Conservation (phyloP, 2,797 vertebrate genomes). For the Myotis daubentonii region DNA sequence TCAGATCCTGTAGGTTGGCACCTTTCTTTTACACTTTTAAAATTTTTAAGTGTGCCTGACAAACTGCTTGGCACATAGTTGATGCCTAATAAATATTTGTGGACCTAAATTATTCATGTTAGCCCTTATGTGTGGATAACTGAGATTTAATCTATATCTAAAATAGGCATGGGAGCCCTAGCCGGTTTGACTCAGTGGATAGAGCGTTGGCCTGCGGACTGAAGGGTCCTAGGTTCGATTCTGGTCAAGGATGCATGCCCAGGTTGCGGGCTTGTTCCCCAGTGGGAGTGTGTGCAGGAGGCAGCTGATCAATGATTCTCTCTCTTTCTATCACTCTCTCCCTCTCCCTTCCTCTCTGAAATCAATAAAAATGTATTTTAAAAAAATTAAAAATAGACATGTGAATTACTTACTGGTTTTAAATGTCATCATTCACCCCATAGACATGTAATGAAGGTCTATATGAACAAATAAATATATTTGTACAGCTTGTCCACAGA, state of each 20-base stretch:
- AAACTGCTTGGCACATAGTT: background rate
- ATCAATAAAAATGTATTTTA: too few relatives aligned
- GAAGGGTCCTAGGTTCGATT: too few relatives aligned
- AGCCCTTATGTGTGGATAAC: background rate
- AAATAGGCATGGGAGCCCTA: constrained; percentile 23
- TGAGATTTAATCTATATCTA: background rate
- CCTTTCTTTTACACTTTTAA: constrained; percentile 25
- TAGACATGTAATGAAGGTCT: background rate
- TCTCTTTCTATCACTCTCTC: too few relatives aligned
- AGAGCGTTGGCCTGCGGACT: too few relatives aligned
- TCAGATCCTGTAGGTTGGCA: background rate
- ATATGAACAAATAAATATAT: background rate
- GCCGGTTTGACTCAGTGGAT: background rate
- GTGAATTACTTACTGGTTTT: background rate
- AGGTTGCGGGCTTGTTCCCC: too few relatives aligned
- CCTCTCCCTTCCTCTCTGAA: too few relatives aligned
- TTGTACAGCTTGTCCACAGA: constrained; percentile 43
- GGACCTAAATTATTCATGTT: constrained; percentile 29
- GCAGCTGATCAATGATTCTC: too few relatives aligned
- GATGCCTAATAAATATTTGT: background rate
- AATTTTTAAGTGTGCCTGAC: constrained; percentile 27
- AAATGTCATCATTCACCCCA: background rate
- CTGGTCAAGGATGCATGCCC: too few relatives aligned
- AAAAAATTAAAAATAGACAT: background rate
- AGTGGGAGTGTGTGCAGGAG: too few relatives aligned